Base-by-base conservation (phyloP, 2,888 invertebrate genomes). In the Exocentrus adspersus region DNA sequence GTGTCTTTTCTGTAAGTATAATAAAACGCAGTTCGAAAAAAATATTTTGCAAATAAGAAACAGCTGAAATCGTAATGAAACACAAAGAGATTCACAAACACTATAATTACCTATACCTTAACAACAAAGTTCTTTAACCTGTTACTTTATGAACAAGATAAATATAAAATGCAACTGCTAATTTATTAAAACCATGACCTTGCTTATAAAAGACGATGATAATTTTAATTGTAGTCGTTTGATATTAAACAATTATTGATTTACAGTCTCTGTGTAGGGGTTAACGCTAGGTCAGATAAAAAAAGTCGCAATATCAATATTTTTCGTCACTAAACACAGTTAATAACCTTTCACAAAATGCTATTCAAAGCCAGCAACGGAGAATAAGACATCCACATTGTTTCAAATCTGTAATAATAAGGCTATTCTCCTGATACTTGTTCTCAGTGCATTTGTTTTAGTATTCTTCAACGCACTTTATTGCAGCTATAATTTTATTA, bases 111-210 rank as follows among this genome's bases (percentile, higher is more conserved):
- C 7, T 24, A n/a, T 37, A 37, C 32, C 10, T 32, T 32, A 24
- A 10, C 9, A 32, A 32, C 10, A 32, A 32, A 32, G n/a, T 5
- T 37, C 6, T 2, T 3, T 37, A n/a, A 37, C 48, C 48, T 48
- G 48, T 48, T 48, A 48, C 16, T 14, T 5, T 12, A n/a, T n/a
- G 10, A 24, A 16, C 28, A 7, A 48, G 24, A 21, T 9, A 5
- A 12, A 12, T 2, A n/a, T 46, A 48, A n/a, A 48, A 24, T 14
- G 45, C 20, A 48, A 14, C 14, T n/a, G 37, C 24, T 14, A 48
- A 28, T 48, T 48, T 48, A 48, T 28, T 24, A 28, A 45, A 48
- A 48, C 48, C 48, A 17, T 24, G 48, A 48, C 48, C 48, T 48
- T 28, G 48, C 16, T 37, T 37, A 37, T 37, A 37, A 12, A 24